phyloP scores from a whole-genome alignment of 2,797 vertebrate species.

The Pipistrellus nathusii region DNA sequence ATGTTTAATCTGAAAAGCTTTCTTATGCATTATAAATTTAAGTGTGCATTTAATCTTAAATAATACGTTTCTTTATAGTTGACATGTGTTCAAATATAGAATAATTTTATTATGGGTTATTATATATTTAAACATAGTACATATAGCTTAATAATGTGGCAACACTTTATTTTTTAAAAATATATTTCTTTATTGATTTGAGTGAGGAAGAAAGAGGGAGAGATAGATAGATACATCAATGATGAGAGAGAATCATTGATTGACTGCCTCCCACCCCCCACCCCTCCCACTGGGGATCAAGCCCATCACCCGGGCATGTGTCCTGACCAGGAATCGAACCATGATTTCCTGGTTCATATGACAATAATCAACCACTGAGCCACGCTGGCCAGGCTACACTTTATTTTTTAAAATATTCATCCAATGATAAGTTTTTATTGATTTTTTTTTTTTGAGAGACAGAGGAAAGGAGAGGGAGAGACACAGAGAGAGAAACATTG shows the following conservation, averaged over 20 bases:
- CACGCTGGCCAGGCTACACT: background rate
- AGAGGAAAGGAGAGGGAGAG: background rate
- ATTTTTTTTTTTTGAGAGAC: background rate
- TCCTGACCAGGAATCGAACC: background rate
- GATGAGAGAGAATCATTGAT: background rate
- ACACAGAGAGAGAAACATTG: background rate
- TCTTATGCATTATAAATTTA: background rate
- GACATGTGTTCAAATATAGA: background rate
- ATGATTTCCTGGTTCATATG: background rate
- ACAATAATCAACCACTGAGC: background rate
- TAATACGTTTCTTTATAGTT: background rate
- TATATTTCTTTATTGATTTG: background rate
- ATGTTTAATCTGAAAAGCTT: background rate
- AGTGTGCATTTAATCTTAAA: background rate
- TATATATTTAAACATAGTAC: background rate
- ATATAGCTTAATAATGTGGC: background rate
- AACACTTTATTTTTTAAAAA: background rate
- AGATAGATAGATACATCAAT: background rate
- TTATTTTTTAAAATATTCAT: background rate
- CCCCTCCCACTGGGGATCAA: background rate
- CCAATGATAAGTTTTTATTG: background rate
- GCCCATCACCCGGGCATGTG: background rate
- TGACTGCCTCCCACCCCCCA: background rate
- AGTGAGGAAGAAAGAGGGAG: background rate
- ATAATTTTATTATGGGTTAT: constrained; percentile 6